phyloP scores from a whole-genome alignment of 2,113 vertebrate genomes.

The Cebus imitator region DNA sequence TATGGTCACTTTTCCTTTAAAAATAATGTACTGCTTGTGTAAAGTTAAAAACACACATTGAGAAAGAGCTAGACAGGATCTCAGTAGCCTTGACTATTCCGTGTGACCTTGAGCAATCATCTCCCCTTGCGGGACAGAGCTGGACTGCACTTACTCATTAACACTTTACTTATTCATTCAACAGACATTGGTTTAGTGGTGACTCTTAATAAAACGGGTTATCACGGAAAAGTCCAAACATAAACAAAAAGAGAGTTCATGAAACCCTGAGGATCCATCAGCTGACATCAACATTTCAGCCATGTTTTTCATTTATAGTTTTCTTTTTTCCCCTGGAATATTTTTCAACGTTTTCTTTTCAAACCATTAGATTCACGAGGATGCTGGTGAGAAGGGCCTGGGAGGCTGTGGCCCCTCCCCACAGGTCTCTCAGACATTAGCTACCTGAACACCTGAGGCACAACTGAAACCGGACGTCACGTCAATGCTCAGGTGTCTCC shows the following conservation, averaged over 20 bases:
- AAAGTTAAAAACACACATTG: slow-evolving; percentile 1
- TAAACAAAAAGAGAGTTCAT: slow-evolving; percentile 43
- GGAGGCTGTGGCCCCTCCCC: background rate
- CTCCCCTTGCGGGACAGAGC: slow-evolving; percentile 23
- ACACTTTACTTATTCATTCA: slow-evolving; percentile 68
- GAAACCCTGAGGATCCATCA: background rate
- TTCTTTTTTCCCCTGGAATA: background rate
- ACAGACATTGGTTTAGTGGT: slow-evolving; percentile 56
- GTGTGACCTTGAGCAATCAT: slow-evolving; percentile 47
- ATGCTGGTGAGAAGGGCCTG: background rate
- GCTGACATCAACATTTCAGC: background rate
- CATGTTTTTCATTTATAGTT: background rate
- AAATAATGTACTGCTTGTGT: background rate
- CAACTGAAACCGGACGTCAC: too few relatives aligned
- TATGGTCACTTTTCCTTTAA: background rate
- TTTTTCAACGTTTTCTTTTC: background rate
- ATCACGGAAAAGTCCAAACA: slow-evolving; percentile 59
- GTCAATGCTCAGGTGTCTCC: background rate
- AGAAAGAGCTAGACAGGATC: background rate
- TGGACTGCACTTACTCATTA: slow-evolving; percentile 70
- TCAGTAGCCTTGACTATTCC: background rate
- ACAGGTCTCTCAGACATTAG: too few relatives aligned
- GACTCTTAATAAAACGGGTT: slow-evolving; percentile 72
- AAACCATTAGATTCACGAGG: background rate
- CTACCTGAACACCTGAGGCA: background rate